phyloP scores from a whole-genome alignment of 2,888 invertebrate genomes.

The Heteromurus nitidus region DNA sequence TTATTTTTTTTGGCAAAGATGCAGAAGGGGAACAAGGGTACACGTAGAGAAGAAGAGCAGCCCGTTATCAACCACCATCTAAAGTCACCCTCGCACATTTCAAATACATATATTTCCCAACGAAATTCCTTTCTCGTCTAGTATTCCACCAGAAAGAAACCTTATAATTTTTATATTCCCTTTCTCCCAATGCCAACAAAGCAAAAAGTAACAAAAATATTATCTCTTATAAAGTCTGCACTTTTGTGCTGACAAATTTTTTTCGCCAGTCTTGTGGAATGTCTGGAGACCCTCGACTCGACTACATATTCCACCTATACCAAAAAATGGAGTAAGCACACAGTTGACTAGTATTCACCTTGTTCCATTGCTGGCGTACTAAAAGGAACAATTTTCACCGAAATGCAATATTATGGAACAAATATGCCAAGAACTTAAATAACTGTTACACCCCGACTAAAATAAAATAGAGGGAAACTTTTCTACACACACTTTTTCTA shows the following conservation, averaged over 20 bases:
- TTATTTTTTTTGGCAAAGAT: slow-evolving; percentile 46
- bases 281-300: too few relatives aligned
- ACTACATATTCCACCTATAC: too few relatives aligned
- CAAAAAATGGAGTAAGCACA: too few relatives aligned
- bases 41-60: neutral
- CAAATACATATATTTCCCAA: too few relatives aligned
- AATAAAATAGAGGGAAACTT: slow-evolving; percentile 6
- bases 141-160: neutral
- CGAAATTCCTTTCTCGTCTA: too few relatives aligned
- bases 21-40: neutral
- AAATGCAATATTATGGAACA: neutral
- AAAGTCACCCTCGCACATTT: slow-evolving; percentile 3
- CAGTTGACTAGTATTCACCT: neutral
- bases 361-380: too few relatives aligned
- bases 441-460: neutral
- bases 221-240: slow-evolving; percentile 6
- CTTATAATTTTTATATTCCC: neutral
- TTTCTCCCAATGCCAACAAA: neutral
- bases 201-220: neutral
- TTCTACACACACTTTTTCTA: slow-evolving; percentile 14
- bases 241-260: too few relatives aligned
- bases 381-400: too few relatives aligned
- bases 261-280: too few relatives aligned
- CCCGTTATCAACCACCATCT: neutral
- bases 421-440: slow-evolving; percentile 12